Evolutionary conservation across 1,140 invertebrate species (phyloP), one percentile per base, ranked within the genome.

Genomic region (Lasioglossum albipes): DNA sequence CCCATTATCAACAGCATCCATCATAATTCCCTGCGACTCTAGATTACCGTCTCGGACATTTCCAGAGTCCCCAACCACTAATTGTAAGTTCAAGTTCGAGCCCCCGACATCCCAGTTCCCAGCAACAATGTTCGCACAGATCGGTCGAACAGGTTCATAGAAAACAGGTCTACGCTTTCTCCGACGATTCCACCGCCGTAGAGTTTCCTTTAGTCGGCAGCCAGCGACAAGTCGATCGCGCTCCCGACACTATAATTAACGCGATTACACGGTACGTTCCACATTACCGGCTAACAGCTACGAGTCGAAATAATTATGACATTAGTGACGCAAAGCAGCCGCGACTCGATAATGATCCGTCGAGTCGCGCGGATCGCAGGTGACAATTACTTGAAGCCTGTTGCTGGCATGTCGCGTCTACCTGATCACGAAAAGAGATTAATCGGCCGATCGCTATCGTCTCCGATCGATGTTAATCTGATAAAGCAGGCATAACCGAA

Each of bases 141-240:
- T 54, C 16, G 52, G 22, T 12, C 45, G 0, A 16, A 16, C 42
- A 18, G 59, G 57, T 71, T 77, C 71, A 68, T 61, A 62, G 64
- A 82, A 82, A 82, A 68, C 78, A 67, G 64, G 64, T 76, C 73
- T 20, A 13, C 16, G 52, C 16, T 54, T 54, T 54, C 52, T 4
- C 52, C 52, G 52, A 16, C 18, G 52, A 18, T 54, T 54, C 13
- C 16, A 16, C 16, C 52, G 52, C 16, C 52, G 52, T 16, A 16
- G 52, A 20, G 52, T 54, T 54, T 20, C 18, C 52, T 6, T 54
- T 20, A 54, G 52, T 0, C 52, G 52, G 16, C 13, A 18, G 52
- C 52, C 13, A 1, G 18, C 52, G 52, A 18, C 52, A 49, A 49
- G 45, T 57, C 54, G 45, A 3, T 7, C 36, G 7, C 18, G 6